Base-by-base conservation (phyloP, 2,113 vertebrate species). In the Hemiscyllium ocellatum region DNA sequence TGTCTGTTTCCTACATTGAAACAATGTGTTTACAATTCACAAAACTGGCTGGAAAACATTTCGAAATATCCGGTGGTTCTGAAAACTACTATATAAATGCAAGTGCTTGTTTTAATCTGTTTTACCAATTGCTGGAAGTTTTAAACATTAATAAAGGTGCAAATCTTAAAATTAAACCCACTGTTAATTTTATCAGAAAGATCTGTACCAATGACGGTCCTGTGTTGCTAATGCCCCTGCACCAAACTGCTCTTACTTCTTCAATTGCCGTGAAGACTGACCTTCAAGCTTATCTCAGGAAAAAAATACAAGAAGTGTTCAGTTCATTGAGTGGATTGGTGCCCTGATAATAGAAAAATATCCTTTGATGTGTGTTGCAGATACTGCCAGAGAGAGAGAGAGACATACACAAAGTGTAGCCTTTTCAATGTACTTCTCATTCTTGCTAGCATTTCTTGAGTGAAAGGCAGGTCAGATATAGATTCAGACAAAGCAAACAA, bases 391-490 rank as follows among this genome's bases (percentile, higher is more conserved):
- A 68, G 90, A 56, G 76, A 86, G 83, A 47, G 80, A 56, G 8
- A 56, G 56, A 8, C 56, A 47, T 47, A 47, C 42, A 47, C 42
- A 85, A 4, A 26, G 42, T 50, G 83, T 50, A 86, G 42, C 85
- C 85, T 87, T 87, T 87, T 52, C 85, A 52, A 42, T 87, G 85
- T 2, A 29, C 50, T 87, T 52, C 47, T 52, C 47, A 87, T 10
- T 52, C 13, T 19, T 66, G 56, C 7, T 93, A n/a, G 20, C 56
- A 68, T 93, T 93, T 93, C 56, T 15, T 37, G n/a, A n/a, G 33
- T 93, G 90, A 68, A 66, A 90, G 87, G 26, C 87, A 93, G 33
- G 33, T 66, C n/a, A 93, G 61, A 37, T 93, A 93, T 68, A 93
- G 90, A 68, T 93, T 66, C 17, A n/a, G 90, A 65, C n/a, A 68